Evolutionary conservation across 2,797 vertebrate species (phyloP).

Genomic region (Champsocephalus esox): DNA sequence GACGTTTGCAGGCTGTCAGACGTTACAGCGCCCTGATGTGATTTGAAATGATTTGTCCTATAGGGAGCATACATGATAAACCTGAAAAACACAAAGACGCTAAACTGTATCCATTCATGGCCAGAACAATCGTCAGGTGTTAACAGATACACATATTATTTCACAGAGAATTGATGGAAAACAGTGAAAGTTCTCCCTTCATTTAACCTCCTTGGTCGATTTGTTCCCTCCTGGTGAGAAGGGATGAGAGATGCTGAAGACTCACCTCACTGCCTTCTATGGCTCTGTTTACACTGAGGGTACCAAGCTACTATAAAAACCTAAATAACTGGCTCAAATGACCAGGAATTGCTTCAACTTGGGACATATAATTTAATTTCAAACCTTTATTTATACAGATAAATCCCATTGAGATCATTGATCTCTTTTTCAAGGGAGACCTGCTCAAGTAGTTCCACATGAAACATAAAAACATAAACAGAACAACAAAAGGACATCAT

Average conservation of each 20-base stretch:
- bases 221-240: constrained; percentile 39
- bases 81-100: constrained; percentile 12
- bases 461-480: too few species aligned
- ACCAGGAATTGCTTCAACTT: constrained; percentile 27
- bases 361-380: constrained; percentile 5
- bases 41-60: constrained; percentile 43
- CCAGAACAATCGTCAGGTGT: neutral
- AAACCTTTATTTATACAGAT: neutral
- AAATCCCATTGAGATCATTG: too few species aligned
- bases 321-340: constrained; percentile 46
- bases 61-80: constrained; percentile 26
- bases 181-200: constrained; percentile 14
- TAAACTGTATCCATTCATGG: neutral
- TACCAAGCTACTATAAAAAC: constrained; percentile 36
- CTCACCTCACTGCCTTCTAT: constrained; percentile 54
- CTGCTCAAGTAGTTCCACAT: too few species aligned
- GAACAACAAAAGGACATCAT: too few species aligned
- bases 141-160: neutral
- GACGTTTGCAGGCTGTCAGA: constrained; percentile 14
- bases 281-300: constrained; percentile 29
- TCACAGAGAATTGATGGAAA: neutral
- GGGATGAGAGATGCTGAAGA: constrained; percentile 23
- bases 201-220: constrained; percentile 17
- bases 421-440: too few species aligned
- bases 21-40: constrained; percentile 30